Conservation (phyloP, 2,888 invertebrate species). For the Rotaria magnacalcarata region DNA sequence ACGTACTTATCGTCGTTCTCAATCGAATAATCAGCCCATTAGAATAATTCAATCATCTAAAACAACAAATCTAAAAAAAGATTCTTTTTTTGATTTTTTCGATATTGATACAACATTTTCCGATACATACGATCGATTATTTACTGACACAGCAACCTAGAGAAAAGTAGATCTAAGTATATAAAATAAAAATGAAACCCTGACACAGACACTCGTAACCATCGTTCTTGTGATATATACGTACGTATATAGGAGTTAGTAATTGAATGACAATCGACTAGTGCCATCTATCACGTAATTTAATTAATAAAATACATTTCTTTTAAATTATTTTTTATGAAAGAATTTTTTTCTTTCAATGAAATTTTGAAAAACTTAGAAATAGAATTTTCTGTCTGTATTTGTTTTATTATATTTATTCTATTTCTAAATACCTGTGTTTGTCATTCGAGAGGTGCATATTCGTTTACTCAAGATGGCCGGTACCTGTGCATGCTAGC, state of each 20-base stretch:
- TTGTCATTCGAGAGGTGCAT: constrained; percentile 25
- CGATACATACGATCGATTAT: constrained; percentile 7
- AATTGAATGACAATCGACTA: background rate
- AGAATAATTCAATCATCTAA: background rate
- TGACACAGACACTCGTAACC: too few relatives aligned
- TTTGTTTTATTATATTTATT: background rate
- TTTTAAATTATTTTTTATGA: background rate
- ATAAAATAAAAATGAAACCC: too few relatives aligned
- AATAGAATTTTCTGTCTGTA: background rate
- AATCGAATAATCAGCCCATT: background rate
- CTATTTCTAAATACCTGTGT: constrained; percentile 14
- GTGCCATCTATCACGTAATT: background rate
- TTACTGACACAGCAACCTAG: background rate
- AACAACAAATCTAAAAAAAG: background rate
- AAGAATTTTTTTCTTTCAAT: background rate
- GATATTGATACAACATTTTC: background rate
- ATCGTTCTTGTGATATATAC: background rate
- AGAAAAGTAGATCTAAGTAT: background rate
- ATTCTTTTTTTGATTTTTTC: background rate
- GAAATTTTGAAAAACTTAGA: background rate
- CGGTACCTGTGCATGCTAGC: background rate
- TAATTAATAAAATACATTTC: background rate
- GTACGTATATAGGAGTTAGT: too few relatives aligned
- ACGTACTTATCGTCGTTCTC: background rate
- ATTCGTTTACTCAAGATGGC: constrained; percentile 5